Conservation (phyloP, 2,113 vertebrate genomes). For the Progne subis region DNA sequence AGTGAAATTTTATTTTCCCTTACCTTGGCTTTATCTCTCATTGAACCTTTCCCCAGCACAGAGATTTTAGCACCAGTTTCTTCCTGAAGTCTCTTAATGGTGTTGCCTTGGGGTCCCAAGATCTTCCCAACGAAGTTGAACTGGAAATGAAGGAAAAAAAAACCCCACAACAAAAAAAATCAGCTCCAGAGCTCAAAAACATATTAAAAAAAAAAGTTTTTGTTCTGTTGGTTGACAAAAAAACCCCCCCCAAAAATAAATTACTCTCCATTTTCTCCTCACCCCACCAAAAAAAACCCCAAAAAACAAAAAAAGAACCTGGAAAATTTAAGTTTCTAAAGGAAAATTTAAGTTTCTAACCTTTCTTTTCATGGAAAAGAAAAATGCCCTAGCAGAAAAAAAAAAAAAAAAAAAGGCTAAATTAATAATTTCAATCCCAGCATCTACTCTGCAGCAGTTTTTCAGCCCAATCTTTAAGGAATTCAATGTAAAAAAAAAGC, state of each 20-base stretch:
- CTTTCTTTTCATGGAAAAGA: background rate
- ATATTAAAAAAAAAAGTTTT: background rate
- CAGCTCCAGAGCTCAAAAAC: background rate
- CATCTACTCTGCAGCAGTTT: background rate
- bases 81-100: constrained; percentile 88
- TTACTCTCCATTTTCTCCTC: background rate
- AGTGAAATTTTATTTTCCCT: background rate
- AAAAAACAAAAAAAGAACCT: no score
- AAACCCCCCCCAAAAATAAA: background rate
- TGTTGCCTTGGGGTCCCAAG: constrained; percentile 97
- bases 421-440: background rate
- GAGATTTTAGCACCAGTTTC: constrained; percentile 90
- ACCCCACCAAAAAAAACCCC: background rate
- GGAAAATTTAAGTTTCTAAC: background rate
- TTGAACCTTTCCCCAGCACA: constrained; percentile 93
- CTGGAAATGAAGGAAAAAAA: constrained; percentile 65
- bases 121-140: constrained; percentile 99
- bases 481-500: background rate
- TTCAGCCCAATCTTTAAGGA: background rate
- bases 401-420: background rate
- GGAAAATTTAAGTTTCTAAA: background rate
- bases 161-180: background rate
- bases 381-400: background rate
- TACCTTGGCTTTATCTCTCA: constrained; percentile 97
- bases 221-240: background rate